A percentile compares a stretch with the other conserved stretches of the same genome.
These are phyloP conservation scores for Ephestia elutella DNA, from an alignment of 1,140 invertebrate genomes.

Conservation along the genomic window DNA sequence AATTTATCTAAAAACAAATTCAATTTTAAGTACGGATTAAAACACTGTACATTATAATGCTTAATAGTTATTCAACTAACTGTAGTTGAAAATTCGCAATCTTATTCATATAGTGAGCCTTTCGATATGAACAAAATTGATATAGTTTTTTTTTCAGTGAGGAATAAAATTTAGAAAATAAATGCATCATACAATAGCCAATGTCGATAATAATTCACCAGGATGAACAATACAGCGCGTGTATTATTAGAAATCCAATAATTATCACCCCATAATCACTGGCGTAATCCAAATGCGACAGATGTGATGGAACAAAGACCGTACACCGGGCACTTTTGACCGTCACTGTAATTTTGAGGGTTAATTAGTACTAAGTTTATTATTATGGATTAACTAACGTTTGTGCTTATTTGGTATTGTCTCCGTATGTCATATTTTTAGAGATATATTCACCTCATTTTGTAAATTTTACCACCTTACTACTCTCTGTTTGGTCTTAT, in stretches of 20 bases:
- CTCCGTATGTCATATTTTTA: neutral
- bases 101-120: too few species aligned
- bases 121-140: too few species aligned
- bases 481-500: too few species aligned
- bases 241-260: conserved; percentile 51
- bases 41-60: too few species aligned
- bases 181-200: neutral
- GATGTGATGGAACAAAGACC: conserved; percentile 45
- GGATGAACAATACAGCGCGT: conserved; percentile 1
- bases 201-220: neutral
- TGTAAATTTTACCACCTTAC: neutral
- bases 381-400: neutral
- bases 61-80: too few species aligned
- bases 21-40: too few species aligned
- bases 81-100: too few species aligned
- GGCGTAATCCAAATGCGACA: conserved; percentile 49
- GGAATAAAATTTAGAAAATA: neutral
- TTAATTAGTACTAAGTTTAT: conserved; percentile 22
- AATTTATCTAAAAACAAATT: too few species aligned
- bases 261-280: conserved; percentile 71
- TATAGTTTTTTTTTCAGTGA: too few species aligned
- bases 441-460: too few species aligned
- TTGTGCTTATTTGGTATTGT: neutral
- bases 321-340: conserved; percentile 58
- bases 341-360: conserved; percentile 48